These are phyloP conservation scores for Phalacrocorax aristotelis DNA, from an alignment of 2,113 vertebrate species.

Conservation along the genomic window DNA sequence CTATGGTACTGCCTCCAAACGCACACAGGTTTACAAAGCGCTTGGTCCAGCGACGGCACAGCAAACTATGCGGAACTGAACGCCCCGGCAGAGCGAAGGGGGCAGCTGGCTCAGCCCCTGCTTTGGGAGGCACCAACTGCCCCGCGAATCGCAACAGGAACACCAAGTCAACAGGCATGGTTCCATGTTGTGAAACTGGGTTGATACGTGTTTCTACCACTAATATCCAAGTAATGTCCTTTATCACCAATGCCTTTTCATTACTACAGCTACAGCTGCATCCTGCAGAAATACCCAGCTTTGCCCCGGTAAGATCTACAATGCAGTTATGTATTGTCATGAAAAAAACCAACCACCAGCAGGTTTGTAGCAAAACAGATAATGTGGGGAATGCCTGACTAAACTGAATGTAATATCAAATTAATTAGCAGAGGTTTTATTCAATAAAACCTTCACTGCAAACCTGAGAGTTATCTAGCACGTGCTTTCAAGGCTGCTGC, in stretches of 20 bases:
- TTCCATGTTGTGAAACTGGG: not conserved
- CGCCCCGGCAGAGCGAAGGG: not conserved
- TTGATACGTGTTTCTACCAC: not conserved
- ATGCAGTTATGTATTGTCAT: not conserved
- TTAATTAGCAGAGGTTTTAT: not conserved
- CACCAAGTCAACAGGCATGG: not conserved
- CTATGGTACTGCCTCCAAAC: not conserved
- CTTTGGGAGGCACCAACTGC: not conserved
- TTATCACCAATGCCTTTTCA: not conserved
- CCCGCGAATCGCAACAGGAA: not conserved
- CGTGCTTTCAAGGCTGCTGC: not conserved
- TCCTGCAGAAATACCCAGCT: not conserved
- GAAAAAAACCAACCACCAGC: not conserved
- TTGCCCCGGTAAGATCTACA: not conserved
- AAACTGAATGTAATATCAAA: not conserved
- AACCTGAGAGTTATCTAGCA: not conserved
- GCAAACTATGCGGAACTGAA: not conserved
- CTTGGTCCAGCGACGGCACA: accelerated
- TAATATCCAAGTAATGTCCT: not conserved
- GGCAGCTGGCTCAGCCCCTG: not conserved
- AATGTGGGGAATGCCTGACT: not conserved
- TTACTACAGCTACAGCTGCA: not conserved
- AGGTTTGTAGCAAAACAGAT: not conserved
- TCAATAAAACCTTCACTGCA: not conserved
- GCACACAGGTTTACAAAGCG: not conserved